Evolutionary conservation across 1,140 invertebrate species (phyloP).

Genomic region (Palaemon carinicauda): DNA sequence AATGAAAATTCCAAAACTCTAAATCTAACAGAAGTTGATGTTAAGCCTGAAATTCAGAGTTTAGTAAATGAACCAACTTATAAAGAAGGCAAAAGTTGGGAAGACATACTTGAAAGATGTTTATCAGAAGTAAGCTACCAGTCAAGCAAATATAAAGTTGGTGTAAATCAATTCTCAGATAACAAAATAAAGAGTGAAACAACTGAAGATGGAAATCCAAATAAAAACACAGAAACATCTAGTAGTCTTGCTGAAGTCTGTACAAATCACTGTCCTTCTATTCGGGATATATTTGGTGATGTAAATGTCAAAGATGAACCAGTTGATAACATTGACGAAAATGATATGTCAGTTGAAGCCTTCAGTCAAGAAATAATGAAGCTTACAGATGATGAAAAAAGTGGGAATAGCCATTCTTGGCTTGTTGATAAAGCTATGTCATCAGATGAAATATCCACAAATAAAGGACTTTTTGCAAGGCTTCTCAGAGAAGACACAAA

Average conservation of each 20-base stretch:
- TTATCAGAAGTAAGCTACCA: neutral
- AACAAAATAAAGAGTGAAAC: neutral
- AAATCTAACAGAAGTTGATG: neutral
- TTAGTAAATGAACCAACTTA: no score
- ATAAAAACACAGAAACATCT: neutral
- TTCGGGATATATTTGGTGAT: slow-evolving; percentile 47
- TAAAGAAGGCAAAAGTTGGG: no score
- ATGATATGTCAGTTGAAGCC: slow-evolving; percentile 45
- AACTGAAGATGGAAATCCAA: neutral
- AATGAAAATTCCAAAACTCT: neutral
- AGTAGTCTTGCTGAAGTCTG: slow-evolving; percentile 32
- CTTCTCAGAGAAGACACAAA: slow-evolving; percentile 37
- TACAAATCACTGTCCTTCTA: slow-evolving; percentile 41
- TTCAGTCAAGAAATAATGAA: slow-evolving; percentile 45
- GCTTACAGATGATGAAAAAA: neutral
- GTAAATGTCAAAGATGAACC: slow-evolving; percentile 45
- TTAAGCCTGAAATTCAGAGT: no score
- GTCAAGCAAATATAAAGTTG: neutral
- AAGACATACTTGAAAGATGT: no score
- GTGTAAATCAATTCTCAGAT: neutral
- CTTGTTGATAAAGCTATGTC: neutral
- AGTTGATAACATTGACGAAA: slow-evolving; percentile 9
- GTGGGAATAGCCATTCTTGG: neutral
- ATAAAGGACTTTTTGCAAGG: slow-evolving; percentile 36
- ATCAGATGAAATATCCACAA: neutral